These are phyloP conservation scores for Cephus spinipes DNA, from an alignment of 2,888 invertebrate species.

Conservation along the genomic window DNA sequence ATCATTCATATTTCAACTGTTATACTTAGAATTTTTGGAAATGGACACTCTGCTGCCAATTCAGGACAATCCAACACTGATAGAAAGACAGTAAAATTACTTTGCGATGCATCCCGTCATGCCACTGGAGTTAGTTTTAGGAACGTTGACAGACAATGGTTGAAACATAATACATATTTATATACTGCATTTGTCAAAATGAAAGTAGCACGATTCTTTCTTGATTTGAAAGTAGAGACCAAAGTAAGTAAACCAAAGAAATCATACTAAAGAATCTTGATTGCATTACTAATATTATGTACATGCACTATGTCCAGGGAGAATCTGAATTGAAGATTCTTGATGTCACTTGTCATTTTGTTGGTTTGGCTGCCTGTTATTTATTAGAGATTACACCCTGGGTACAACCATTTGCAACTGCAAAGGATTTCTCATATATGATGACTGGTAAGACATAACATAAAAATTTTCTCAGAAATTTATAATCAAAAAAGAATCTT, in stretches of 20 bases:
- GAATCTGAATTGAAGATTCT: conserved; percentile 25
- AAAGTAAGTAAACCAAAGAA: conserved; percentile 31
- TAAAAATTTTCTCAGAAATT: not conserved
- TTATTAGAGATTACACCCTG: conserved; percentile 44
- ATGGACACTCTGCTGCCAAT: not conserved
- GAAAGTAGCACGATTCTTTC: conserved; percentile 29
- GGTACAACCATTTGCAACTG: conserved; percentile 32
- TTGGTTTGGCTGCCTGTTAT: conserved; percentile 29
- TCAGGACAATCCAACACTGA: not conserved
- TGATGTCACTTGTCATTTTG: conserved; percentile 42
- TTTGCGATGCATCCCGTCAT: conserved; percentile 28
- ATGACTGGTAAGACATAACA: conserved; percentile 37
- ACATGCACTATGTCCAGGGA: conserved; percentile 20
- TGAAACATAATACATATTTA: conserved; percentile 32
- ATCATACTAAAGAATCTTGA: not conserved
- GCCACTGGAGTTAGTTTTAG: conserved; percentile 39
- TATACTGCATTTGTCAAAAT: conserved; percentile 36
- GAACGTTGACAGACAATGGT: conserved; percentile 40
- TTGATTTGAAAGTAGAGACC: conserved; percentile 38
- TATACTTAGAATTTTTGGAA: not conserved
- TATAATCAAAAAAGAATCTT: not conserved
- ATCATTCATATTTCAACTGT: not conserved
- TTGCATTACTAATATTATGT: not conserved
- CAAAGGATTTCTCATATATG: conserved; percentile 42
- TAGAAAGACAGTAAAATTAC: not conserved